These are phyloP conservation scores for Apostichopus californicus DNA, from an alignment of 35 echinoderm and acorn worm genomes.

Conservation along the genomic window DNA sequence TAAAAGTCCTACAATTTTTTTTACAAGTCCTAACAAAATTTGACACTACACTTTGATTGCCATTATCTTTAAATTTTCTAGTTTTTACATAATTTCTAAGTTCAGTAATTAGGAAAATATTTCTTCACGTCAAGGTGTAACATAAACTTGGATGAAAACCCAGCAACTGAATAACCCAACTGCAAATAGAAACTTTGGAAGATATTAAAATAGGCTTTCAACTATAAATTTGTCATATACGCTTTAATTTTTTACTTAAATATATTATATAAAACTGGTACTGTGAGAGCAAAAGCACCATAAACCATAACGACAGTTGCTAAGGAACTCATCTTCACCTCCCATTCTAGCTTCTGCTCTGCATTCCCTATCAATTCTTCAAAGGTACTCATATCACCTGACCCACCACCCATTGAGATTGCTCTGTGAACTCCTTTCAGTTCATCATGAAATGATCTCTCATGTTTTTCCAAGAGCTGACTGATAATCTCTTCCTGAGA, in stretches of 20 bases:
- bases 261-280: slow-evolving; percentile 96
- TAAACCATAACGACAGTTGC: slow-evolving; percentile 96
- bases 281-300: slow-evolving; percentile 93
- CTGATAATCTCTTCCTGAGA: slow-evolving; percentile 51
- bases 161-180: too few species aligned
- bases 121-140: too few species aligned
- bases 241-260: slow-evolving; percentile 67
- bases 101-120: too few species aligned
- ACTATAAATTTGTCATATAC: too few species aligned
- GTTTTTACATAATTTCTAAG: too few species aligned
- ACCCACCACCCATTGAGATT: slow-evolving; percentile 29
- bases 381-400: slow-evolving; percentile 53
- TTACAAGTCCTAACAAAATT: too few species aligned
- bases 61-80: too few species aligned
- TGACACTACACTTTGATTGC: too few species aligned
- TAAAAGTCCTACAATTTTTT: too few species aligned
- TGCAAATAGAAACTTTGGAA: too few species aligned
- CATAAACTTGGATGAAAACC: too few species aligned
- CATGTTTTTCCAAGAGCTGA: slow-evolving; percentile 63
- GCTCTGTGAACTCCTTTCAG: slow-evolving; percentile 58
- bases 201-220: too few species aligned
- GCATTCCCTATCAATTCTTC: slow-evolving; percentile 80
- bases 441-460: slow-evolving; percentile 64
- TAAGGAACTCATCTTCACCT: slow-evolving; percentile 96
- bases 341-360: slow-evolving; percentile 92